Percentiles rank a stretch among this genome's conserved stretches.
Evolutionary conservation across 2,113 vertebrate species (phyloP).

Genomic region (Myrmophylax atrothorax): DNA sequence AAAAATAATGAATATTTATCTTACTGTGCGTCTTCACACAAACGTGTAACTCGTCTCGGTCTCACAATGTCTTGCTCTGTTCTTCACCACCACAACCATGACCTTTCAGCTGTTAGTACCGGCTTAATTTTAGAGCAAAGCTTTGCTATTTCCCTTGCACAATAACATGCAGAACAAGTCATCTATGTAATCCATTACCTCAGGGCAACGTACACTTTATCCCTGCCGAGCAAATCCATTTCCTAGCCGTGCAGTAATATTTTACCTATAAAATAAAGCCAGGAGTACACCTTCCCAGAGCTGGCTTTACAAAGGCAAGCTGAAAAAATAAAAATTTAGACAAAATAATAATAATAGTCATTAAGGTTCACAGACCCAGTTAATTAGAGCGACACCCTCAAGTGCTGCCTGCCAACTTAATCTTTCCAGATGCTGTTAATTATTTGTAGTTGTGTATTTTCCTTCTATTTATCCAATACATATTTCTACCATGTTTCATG

Average conservation of each 20-base stretch:
- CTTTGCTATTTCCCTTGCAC: slow-evolving; percentile 11
- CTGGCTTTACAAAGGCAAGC: not conserved
- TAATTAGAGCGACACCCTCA: slow-evolving; percentile 15
- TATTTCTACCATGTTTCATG: not conserved
- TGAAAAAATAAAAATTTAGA: not conserved
- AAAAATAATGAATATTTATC: not conserved
- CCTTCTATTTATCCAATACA: not conserved
- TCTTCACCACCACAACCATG: not conserved
- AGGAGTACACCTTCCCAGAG: not conserved
- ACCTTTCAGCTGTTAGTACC: slow-evolving; percentile 4
- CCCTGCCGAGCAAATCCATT: slow-evolving; percentile 33
- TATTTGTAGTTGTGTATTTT: not conserved
- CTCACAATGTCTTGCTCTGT: not conserved
- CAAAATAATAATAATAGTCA: not conserved
- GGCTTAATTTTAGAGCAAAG: slow-evolving; percentile 25
- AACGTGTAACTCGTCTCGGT: not conserved
- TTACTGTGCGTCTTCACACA: not conserved
- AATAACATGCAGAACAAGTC: slow-evolving; percentile 14
- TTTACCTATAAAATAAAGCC: not conserved
- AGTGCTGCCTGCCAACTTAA: not conserved
- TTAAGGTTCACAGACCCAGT: not conserved
- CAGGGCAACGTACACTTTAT: not conserved
- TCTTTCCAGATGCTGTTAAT: not conserved
- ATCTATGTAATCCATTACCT: not conserved
- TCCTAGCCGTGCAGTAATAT: not conserved